Evolutionary conservation across 2,113 vertebrate genomes (phyloP), one percentile per base, ranked within the genome.

Genomic region (Numida meleagris): DNA sequence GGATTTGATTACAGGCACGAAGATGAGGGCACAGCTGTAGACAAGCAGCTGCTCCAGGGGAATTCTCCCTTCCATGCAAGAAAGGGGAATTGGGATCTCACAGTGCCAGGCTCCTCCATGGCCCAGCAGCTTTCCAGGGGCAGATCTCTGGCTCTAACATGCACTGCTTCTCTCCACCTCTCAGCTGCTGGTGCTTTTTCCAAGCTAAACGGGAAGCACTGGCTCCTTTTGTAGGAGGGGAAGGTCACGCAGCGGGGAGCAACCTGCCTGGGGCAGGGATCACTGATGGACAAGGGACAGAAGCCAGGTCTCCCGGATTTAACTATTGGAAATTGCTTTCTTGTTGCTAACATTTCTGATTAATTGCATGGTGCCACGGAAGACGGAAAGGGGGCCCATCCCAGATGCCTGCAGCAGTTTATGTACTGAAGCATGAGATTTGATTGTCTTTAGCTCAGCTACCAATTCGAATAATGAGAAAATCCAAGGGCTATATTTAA

Each of bases 401-500:
- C 43, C 78, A 75, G 77, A 21, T 7, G 42, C 84, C 84, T 58
- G 81, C 74, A 89, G 81, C 70, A 66, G 58, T 48, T 92, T 42
- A 8, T 40, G 40, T 46, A 68, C 36, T 1, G 0, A 55, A 93
- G 92, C 57, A 61, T 72, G 59, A 95, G 62, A 94, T 89, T 27
- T 87, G 77, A 85, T 76, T 87, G 87, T 73, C 63, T 86, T 89
- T 17, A 94, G 74, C 79, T 91, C 84, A 82, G 86, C 84, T 68
- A 65, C 71, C 53, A 58, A 4, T 48, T 63, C 82, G 33, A 71
- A 76, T 61, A 75, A 90, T 42, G 70, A 91, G 78, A 76, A 92
- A 79, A 94, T 55, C 78, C 78, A 45, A 89, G 43, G 83, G 74
- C 70, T 94, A 38, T 76, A 63, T 95, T 94, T 94, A 96, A 94